Percentiles rank a stretch among this genome's conserved stretches.
These are phyloP conservation scores for Gortyna flavago DNA, from an alignment of 2,888 invertebrate species.

Conservation along the genomic window DNA sequence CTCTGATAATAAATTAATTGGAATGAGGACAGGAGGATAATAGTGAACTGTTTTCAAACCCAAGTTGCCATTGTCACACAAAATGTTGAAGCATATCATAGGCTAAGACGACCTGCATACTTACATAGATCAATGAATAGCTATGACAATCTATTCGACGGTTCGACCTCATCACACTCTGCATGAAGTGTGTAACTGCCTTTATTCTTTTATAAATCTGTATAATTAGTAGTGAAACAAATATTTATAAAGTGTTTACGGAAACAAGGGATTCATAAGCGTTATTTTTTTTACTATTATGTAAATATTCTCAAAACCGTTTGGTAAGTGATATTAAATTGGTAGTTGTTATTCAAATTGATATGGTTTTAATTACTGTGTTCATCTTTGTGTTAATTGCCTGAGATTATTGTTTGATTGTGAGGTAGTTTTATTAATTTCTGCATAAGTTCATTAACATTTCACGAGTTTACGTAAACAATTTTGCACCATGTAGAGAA, in stretches of 20 bases:
- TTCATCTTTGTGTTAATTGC: constrained; percentile 17
- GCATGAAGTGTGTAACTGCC: too few species aligned
- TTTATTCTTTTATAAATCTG: too few species aligned
- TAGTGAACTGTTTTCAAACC: too few species aligned
- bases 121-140: too few species aligned
- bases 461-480: neutral
- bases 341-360: constrained; percentile 21
- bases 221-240: constrained; percentile 15
- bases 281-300: constrained; percentile 8
- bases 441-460: neutral
- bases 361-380: constrained; percentile 24
- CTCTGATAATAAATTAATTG: too few species aligned
- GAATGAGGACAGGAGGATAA: too few species aligned
- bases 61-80: too few species aligned
- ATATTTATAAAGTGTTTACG: constrained; percentile 41
- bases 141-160: too few species aligned
- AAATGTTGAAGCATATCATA: too few species aligned
- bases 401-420: neutral
- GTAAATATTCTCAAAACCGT: neutral
- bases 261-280: constrained; percentile 25
- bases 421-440: neutral
- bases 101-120: too few species aligned
- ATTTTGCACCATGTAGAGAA: neutral
- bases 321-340: constrained; percentile 1
- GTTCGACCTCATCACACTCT: too few species aligned